Base-by-base conservation (phyloP, 1,140 invertebrate species). In the Lucilia cuprina region DNA sequence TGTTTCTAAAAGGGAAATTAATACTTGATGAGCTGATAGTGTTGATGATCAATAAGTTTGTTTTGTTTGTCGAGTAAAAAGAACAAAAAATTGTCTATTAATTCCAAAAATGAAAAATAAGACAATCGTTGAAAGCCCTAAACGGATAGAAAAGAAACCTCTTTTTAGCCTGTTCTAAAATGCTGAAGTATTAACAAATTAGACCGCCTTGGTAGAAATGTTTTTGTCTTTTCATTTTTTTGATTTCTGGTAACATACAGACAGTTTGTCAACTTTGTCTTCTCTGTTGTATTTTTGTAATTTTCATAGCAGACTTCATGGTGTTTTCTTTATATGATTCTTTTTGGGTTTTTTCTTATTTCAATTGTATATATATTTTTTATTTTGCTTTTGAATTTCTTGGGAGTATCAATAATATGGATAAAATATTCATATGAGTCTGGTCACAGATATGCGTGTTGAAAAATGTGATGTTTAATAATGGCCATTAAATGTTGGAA, bases 381-480 rank as follows among this genome's bases (percentile, higher is more conserved):
- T 60, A 3, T 60, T 60, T 60, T 1, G n/a, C 21, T 21, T 70
- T 70, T 70, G n/a, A 77, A 41, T 78, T 49, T 49, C 75, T 49
- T 78, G 75, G 47, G 47, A 41, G 47, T 49, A 41, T 21, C 47
- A 41, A 49, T 78, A 78, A 78, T 41, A 78, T 19, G 41, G 17
- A 41, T 78, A 78, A 78, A 78, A 78, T 78, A 78, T 78, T 41
- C 47, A 41, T 35, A 35, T 78, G 75, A 78, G 14, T 49, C 50
- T 35, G 49, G 82, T 85, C 85, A 84, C 75, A 88, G 88, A 87
- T 86, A 85, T 86, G 87, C 88, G 87, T 89, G 88, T 90, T 90
- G 89, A 90, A 89, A 90, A 90, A 90, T 90, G 89, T 90, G 89
- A 90, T 90, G 89, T 89, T 89, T 90, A 90, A 89, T 88, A 90